Evolutionary conservation across 2,113 vertebrate species (phyloP), one percentile per base, ranked within the genome.

Genomic region (Dascyllus trimaculatus): DNA sequence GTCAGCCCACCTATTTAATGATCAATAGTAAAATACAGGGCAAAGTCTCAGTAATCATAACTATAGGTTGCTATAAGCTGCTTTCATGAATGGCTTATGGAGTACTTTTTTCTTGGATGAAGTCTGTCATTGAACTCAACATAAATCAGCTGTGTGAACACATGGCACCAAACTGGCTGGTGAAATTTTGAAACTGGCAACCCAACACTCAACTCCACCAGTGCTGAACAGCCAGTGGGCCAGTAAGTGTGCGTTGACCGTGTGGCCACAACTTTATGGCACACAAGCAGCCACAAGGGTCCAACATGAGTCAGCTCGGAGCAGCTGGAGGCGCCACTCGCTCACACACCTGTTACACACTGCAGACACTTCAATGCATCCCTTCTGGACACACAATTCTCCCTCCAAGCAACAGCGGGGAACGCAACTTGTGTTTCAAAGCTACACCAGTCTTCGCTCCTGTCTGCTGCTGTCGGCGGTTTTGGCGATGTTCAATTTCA

Each of bases 331-430:
- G 84, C 32, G 53, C 75, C 80, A 85, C 68, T 73, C 63, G 3
- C 62, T 18, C 71, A 58, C 35, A 73, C 85, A 85, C 84, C 84
- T 89, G 85, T 85, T 87, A 49, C n/a, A 58, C 71, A 46, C 62
- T 22, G 57, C 53, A 64, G 17, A 84, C 5, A 29, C 29, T 29
- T 29, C 29, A 29, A 29, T 29, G 29, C 61, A 35, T 35, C 62
- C 69, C 51, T n/a, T 46, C 46, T 51, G 52, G 61, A 64, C 54
- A 59, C 25, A 60, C 43, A 72, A 43, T 46, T 72, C 35, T 52
- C 57, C 54, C 17, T 54, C 24, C 58, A 13, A 73, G 57, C 56
- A 40, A 61, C 45, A 59, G 51, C 66, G 24, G 24, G 54, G 54
- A 32, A 49, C 62, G 64, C 22, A 51, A 53, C 15, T 45, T 22